Evolutionary conservation across 2,888 invertebrate species (phyloP).

Genomic region (Orthonevra nobilis): DNA sequence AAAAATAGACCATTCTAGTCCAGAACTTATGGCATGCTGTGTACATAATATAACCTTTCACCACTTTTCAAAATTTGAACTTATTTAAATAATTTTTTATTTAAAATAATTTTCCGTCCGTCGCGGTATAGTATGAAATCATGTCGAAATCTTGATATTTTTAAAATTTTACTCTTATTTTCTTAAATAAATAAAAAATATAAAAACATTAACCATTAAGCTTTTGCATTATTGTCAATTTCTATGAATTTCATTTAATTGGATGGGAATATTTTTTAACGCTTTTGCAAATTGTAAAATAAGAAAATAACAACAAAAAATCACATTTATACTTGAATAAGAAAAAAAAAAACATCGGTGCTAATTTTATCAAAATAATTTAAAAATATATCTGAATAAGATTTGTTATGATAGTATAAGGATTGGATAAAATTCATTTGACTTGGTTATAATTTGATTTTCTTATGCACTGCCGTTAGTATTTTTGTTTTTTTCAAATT

Average conservation of each 20-base stretch:
- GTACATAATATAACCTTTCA: no score
- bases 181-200: slow-evolving; percentile 10
- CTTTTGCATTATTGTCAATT: slow-evolving; percentile 55
- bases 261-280: slow-evolving; percentile 52
- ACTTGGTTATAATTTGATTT: slow-evolving; percentile 13
- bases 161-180: not conserved
- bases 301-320: slow-evolving; percentile 7
- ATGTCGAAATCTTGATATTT: slow-evolving; percentile 19
- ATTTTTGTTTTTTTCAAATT: not conserved
- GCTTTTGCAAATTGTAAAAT: slow-evolving; percentile 57
- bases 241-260: slow-evolving; percentile 18
- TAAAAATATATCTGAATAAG: slow-evolving; percentile 58
- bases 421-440: slow-evolving; percentile 23
- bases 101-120: slow-evolving; percentile 61
- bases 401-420: slow-evolving; percentile 25
- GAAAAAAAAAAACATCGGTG: slow-evolving; percentile 62
- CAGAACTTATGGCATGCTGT: no score
- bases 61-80: no score
- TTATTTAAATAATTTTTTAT: no score
- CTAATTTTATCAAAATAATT: slow-evolving; percentile 63
- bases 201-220: no score
- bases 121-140: slow-evolving; percentile 24
- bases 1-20: no score
- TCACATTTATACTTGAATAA: slow-evolving; percentile 27
- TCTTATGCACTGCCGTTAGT: slow-evolving; percentile 58